phyloP scores from a whole-genome alignment of 2,113 vertebrate species.

The Muscicapa adusta region DNA sequence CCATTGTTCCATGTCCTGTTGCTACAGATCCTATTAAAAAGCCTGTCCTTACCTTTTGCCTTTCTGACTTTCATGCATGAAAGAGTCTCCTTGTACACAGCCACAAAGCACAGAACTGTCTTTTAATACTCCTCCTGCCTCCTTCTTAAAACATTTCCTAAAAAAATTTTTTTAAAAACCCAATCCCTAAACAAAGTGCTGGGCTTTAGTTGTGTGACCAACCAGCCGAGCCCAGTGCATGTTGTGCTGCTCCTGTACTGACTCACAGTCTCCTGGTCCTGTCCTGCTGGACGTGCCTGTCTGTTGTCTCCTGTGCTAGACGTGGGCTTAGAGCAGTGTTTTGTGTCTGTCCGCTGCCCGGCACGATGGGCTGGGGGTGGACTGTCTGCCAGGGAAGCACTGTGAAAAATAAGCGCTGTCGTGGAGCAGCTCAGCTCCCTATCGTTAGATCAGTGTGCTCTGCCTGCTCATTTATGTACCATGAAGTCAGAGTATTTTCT shows the following conservation, averaged over 20 bases:
- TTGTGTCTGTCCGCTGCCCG: background rate
- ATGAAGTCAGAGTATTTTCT: background rate
- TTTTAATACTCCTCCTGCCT: background rate
- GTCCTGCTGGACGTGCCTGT: background rate
- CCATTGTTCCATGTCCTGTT: background rate
- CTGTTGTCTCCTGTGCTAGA: background rate
- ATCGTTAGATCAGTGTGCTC: background rate
- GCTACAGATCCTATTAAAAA: background rate
- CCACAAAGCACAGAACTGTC: background rate
- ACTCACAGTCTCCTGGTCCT: conserved; percentile 37
- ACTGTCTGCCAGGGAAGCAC: background rate
- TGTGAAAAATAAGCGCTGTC: background rate
- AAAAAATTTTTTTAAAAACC: background rate
- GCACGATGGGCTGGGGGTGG: background rate
- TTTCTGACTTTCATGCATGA: background rate
- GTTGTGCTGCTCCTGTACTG: background rate
- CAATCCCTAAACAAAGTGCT: background rate
- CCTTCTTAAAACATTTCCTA: background rate
- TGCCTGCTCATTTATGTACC: background rate
- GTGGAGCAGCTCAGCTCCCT: background rate
- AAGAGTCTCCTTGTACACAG: background rate
- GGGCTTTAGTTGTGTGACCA: background rate
- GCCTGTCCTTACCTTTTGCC: background rate
- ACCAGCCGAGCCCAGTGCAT: background rate
- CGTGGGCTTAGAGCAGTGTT: background rate